Base-by-base conservation (phyloP, 2,113 vertebrate genomes). In the Lichenostomus cassidix region DNA sequence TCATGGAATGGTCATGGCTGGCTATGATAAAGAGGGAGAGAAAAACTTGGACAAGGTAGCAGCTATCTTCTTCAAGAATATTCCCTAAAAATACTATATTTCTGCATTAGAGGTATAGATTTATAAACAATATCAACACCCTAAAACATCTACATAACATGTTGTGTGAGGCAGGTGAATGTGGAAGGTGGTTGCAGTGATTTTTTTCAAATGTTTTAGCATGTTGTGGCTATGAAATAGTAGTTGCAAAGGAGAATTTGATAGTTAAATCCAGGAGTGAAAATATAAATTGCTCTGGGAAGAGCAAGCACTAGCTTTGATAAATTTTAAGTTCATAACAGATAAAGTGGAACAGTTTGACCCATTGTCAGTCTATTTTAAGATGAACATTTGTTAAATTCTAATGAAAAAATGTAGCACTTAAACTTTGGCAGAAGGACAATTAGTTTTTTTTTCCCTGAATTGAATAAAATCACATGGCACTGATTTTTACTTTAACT, bases 311-410 rank as follows among this genome's bases (percentile, higher is more conserved):
- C 68, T 82, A 81, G 81, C 83, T 96, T 92, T 97, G 95, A 97
- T 95, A 98, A 97, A 95, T 96, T 96, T 93, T 85, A 87, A 95
- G 96, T 97, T 97, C 96, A 47, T 94, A 85, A 92, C 89, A 96
- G 95, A 98, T 95, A 97, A 95, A 97, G 91, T 88, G 44, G 77
- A 96, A 88, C 82, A 39, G 83, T 91, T 83, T 98, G 98, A 98
- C 98, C 97, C 95, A 84, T 90, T 97, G 98, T 98, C 98, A 95
- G 96, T 97, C 97, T 98, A 97, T 98, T 98, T 98, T 97, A 98
- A 98, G 96, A 98, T 83, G 97, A 98, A 98, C 98, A 98, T 98
- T 98, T 98, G 98, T 98, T 98, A 98, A 96, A 97, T 97, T 98
- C 97, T 97, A 97, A 98, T 98, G 98, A 98, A 98, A 98, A 98